Conservation (phyloP, 2,888 invertebrate species). For the Epinotia demarniana region DNA sequence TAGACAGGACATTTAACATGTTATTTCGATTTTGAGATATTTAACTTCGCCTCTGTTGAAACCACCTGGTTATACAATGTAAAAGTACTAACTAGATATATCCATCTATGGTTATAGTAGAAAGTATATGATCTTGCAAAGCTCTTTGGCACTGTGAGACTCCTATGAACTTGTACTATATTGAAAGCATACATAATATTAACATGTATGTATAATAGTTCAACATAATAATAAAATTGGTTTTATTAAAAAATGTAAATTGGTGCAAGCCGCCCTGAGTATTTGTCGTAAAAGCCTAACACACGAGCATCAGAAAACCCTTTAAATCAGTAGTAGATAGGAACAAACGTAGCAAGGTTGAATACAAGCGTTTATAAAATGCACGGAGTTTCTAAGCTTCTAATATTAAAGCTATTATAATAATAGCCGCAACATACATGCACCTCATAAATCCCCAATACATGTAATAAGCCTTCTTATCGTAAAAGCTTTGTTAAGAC, state of each 20-base stretch:
- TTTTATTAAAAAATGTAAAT: too few relatives aligned
- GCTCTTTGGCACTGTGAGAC: neutral
- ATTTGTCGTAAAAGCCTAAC: too few relatives aligned
- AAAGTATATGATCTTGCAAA: neutral
- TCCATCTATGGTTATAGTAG: neutral
- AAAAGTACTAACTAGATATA: neutral
- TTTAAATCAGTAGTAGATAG: too few relatives aligned
- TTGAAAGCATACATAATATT: neutral
- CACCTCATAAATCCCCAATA: conserved; percentile 34
- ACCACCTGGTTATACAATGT: neutral
- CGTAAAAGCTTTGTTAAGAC: conserved; percentile 27
- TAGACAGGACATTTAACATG: conserved; percentile 31
- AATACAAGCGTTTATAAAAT: neutral
- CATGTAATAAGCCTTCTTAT: conserved; percentile 28
- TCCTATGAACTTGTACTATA: conserved; percentile 15
- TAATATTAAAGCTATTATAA: conserved; percentile 28
- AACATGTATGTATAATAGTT: neutral
- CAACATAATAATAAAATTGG: neutral
- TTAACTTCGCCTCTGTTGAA: neutral
- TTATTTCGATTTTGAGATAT: conserved; percentile 11
- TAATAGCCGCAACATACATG: conserved; percentile 27
- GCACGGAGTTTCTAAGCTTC: conserved; percentile 14
- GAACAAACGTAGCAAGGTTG: neutral
- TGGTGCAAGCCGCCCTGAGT: too few relatives aligned
- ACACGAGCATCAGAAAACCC: too few relatives aligned